Conservation (phyloP, 2,113 vertebrate species). For the Stegastes partitus region DNA sequence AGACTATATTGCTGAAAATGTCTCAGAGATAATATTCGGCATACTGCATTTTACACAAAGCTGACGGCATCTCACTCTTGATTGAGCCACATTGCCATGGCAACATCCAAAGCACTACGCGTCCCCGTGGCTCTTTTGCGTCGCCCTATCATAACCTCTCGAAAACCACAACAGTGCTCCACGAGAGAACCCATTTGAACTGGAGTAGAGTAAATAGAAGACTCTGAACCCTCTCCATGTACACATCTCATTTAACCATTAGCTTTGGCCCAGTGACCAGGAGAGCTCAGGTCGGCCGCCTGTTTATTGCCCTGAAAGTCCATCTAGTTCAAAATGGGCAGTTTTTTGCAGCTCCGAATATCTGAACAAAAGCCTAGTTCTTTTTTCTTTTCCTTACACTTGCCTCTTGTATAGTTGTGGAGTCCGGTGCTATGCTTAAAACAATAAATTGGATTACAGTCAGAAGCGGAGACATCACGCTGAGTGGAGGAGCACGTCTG, state of each 20-base stretch:
- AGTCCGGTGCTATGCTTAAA: not conserved
- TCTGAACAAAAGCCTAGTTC: not conserved
- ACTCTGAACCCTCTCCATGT: conserved; percentile 36
- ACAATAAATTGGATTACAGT: conserved; percentile 28
- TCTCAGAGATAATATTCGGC: conserved; percentile 11
- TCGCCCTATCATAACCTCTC: conserved; percentile 20
- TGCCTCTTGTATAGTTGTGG: not conserved
- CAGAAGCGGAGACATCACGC: not conserved
- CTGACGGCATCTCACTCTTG: conserved; percentile 30
- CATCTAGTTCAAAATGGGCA: not conserved
- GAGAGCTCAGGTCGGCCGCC: not conserved
- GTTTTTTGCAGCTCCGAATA: too few relatives aligned
- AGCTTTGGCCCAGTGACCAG: conserved; percentile 19
- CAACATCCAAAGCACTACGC: conserved; percentile 2
- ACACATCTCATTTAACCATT: conserved; percentile 46
- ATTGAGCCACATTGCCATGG: conserved; percentile 40
- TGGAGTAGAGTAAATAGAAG: conserved; percentile 30
- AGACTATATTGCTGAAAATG: not conserved
- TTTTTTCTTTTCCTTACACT: too few relatives aligned
- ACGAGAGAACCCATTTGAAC: conserved; percentile 14
- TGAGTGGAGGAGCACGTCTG: not conserved
- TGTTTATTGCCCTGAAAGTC: not conserved
- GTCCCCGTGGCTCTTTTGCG: not conserved
- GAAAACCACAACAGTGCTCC: not conserved
- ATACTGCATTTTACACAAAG: not conserved